Conservation (phyloP, 1,140 invertebrate species). For the Nasonia longicornis region DNA sequence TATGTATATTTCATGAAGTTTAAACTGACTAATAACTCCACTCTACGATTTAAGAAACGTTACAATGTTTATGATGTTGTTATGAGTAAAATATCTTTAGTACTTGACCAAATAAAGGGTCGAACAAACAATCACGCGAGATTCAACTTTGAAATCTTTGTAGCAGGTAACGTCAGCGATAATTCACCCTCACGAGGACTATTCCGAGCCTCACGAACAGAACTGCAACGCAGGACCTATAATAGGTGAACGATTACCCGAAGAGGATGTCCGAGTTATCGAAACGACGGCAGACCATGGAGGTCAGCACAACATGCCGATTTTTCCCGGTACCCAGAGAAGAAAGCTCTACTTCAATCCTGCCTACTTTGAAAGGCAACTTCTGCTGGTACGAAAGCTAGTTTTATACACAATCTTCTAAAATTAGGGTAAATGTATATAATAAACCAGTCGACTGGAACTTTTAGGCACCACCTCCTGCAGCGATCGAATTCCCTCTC, state of each 20-base stretch:
- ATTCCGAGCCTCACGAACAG: constrained; percentile 60
- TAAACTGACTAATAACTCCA: not conserved
- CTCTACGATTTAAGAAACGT: not conserved
- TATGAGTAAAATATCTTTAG: no score
- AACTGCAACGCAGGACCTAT: constrained; percentile 65
- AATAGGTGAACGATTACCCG: constrained; percentile 78
- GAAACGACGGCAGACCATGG: constrained; percentile 78
- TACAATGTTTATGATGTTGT: no score
- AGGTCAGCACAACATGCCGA: constrained; percentile 59
- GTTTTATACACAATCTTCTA: not conserved
- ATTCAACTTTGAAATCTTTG: not conserved
- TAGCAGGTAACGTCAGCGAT: constrained; percentile 75
- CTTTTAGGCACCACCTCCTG: constrained; percentile 84
- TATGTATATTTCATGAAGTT: not conserved
- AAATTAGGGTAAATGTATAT: not conserved
- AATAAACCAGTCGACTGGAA: not conserved
- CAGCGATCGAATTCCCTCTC: constrained; percentile 85
- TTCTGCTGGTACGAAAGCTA: constrained; percentile 77
- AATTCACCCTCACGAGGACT: constrained; percentile 73
- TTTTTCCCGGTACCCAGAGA: constrained; percentile 72
- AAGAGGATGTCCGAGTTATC: constrained; percentile 85
- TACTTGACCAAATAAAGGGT: no score
- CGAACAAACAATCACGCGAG: no score
- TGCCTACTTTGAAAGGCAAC: constrained; percentile 87
- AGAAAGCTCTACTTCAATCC: constrained; percentile 89